These are phyloP conservation scores for Gymnocheta viridis DNA, from an alignment of 2,888 invertebrate species.

Conservation along the genomic window DNA sequence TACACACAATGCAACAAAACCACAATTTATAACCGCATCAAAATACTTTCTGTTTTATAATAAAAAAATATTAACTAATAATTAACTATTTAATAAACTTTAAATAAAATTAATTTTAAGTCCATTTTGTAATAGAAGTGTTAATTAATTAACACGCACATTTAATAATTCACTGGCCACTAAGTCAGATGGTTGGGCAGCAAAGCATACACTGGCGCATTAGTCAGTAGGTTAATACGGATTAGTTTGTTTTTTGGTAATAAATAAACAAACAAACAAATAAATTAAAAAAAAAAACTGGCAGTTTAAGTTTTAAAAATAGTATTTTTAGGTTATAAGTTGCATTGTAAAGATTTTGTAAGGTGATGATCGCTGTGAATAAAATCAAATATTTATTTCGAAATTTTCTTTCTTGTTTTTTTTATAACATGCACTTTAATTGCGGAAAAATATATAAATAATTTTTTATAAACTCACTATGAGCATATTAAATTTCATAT, in stretches of 20 bases:
- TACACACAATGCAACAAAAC: not conserved
- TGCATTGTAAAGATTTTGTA: constrained; percentile 31
- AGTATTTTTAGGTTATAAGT: constrained; percentile 26
- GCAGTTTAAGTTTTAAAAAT: not conserved
- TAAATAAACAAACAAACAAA: not conserved
- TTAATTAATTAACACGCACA: constrained; percentile 55
- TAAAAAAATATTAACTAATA: constrained; percentile 7
- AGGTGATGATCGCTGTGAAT: constrained; percentile 42
- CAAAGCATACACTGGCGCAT: not conserved
- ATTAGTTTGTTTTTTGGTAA: constrained; percentile 12
- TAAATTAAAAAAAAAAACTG: not conserved
- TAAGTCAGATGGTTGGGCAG: not conserved
- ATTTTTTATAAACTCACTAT: constrained; percentile 32
- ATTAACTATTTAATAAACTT: constrained; percentile 9
- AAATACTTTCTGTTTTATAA: not conserved
- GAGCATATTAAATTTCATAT: constrained; percentile 22
- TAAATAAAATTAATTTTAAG: constrained; percentile 17
- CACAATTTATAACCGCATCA: not conserved
- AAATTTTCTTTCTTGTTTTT: constrained; percentile 14
- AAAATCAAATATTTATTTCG: constrained; percentile 35
- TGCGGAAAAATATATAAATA: constrained; percentile 59
- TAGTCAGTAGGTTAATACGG: constrained; percentile 43
- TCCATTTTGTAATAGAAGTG: constrained; percentile 43
- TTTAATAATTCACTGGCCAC: not conserved
- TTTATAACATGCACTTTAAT: constrained; percentile 48